These are phyloP conservation scores for Ianthella basta DNA, from an alignment of 37 sponge, comb jelly and placozoan genomes.

Conservation along the genomic window DNA sequence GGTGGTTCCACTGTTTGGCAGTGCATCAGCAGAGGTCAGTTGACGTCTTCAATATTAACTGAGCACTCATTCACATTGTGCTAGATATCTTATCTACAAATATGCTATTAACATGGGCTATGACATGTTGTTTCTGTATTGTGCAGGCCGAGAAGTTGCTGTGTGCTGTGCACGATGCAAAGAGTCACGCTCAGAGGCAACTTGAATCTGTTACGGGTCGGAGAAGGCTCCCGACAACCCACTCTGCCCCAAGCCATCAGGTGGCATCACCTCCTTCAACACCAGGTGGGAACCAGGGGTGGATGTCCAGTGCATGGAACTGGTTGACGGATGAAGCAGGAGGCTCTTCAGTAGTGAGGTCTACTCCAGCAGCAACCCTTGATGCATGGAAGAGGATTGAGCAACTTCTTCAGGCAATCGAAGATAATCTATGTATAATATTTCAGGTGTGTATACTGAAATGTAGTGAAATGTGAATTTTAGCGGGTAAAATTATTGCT, in stretches of 20 bases:
- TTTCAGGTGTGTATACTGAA: conserved; percentile 1
- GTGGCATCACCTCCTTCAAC: not conserved
- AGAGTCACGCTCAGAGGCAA: not conserved
- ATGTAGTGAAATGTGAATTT: too few species aligned
- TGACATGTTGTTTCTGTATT: too few species aligned
- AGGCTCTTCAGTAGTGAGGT: not conserved
- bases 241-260: too few species aligned
- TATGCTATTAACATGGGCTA: too few species aligned
- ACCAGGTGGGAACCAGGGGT: not conserved
- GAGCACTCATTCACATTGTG: too few species aligned
- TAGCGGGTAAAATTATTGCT: too few species aligned
- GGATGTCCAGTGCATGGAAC: conserved; percentile 6
- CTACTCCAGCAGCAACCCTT: not conserved
- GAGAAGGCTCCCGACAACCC: too few species aligned
- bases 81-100: too few species aligned
- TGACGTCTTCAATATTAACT: too few species aligned
- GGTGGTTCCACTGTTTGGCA: too few species aligned
- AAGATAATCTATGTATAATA: not conserved
- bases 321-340: conserved; percentile 5
- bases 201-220: too few species aligned
- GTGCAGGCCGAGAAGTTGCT: not conserved
- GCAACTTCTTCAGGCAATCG: not conserved
- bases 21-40: too few species aligned
- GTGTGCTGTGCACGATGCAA: not conserved
- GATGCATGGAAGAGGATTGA: not conserved